Percentiles rank a stretch among this genome's conserved stretches.
phyloP scores from a whole-genome alignment of 2,797 vertebrate species.

The Antrozous pallidus region DNA sequence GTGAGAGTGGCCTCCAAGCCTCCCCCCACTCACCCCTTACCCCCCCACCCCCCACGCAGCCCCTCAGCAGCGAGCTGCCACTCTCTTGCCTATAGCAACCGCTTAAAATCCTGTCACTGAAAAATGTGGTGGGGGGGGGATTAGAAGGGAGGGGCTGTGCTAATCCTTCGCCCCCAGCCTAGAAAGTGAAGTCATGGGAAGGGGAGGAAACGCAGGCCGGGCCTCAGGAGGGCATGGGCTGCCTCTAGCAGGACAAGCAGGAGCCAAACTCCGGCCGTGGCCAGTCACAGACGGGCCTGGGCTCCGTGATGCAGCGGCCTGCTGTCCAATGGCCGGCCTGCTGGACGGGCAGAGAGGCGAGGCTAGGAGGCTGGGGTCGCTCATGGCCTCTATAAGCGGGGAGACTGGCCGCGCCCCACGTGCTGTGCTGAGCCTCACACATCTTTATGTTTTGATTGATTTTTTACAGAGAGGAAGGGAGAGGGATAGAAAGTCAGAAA shows the following conservation, averaged over 20 bases:
- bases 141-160: neutral
- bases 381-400: neutral
- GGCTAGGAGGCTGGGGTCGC: neutral
- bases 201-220: no score
- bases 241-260: neutral
- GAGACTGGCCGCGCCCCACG: accelerated
- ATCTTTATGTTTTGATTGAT: no score
- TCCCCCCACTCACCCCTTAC: accelerated
- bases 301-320: neutral
- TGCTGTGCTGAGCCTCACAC: neutral
- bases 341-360: neutral
- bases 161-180: neutral
- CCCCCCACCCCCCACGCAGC: no score
- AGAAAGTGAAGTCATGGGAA: neutral
- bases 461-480: no score
- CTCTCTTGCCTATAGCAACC: conserved; percentile 29
- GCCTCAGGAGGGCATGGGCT: neutral
- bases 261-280: neutral
- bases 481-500: no score
- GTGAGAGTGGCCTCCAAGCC: neutral
- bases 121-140: conserved; percentile 17
- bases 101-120: conserved; percentile 61
- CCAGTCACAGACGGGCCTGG: neutral
- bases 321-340: neutral
- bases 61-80: neutral